Percentiles rank a stretch among this genome's conserved stretches.
Conservation (phyloP, 92 coral and sea anemone species). For the Phenganax stokvisi region DNA sequence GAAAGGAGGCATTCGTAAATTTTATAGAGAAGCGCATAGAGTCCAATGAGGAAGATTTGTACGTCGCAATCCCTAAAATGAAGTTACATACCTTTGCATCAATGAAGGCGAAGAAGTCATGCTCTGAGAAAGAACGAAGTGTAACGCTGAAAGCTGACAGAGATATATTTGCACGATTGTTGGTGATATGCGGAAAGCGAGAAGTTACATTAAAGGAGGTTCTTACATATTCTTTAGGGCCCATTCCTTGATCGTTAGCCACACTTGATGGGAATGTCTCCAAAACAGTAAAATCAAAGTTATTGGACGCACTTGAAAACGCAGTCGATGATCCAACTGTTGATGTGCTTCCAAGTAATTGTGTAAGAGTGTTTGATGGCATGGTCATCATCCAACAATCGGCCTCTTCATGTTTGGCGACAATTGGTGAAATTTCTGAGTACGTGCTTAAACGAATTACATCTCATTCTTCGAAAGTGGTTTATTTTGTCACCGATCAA, state of each 20-base stretch:
- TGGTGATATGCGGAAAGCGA: slow-evolving; percentile 11
- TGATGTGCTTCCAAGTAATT: slow-evolving; percentile 3
- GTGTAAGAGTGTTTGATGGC: background rate
- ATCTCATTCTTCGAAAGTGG: background rate
- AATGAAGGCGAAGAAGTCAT: no score
- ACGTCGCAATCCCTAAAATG: no score
- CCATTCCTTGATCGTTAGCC: no score
- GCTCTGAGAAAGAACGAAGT: no score
- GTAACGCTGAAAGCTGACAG: slow-evolving; percentile 14
- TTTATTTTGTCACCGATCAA: slow-evolving; percentile 17
- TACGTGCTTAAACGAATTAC: slow-evolving; percentile 6
- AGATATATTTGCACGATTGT: slow-evolving; percentile 18
- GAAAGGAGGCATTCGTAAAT: no score
- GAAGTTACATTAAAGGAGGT: slow-evolving; percentile 17
- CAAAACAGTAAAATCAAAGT: slow-evolving; percentile 18
- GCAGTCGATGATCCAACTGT: slow-evolving; percentile 18
- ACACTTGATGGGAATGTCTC: background rate
- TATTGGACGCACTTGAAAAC: slow-evolving; percentile 9
- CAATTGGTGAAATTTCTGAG: slow-evolving; percentile 16
- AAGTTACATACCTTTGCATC: background rate
- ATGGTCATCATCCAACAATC: no score
- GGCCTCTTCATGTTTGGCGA: background rate
- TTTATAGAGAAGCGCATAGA: no score
- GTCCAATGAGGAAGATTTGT: no score
- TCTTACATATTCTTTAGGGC: no score